Percentiles rank a stretch among this genome's conserved stretches.
Conservation (phyloP, 2,113 vertebrate species). For the Mesembrinibis cayennensis region DNA sequence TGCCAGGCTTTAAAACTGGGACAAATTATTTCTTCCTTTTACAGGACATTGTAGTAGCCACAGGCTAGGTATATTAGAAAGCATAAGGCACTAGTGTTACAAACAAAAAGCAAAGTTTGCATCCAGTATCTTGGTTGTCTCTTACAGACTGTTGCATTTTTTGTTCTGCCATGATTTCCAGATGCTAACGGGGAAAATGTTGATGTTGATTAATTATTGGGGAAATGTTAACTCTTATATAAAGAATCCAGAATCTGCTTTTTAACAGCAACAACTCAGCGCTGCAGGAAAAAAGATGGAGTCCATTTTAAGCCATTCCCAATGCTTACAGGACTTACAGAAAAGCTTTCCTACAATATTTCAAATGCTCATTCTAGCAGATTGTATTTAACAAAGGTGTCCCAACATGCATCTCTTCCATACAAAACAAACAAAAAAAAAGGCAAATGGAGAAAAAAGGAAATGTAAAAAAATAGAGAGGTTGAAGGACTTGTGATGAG, state of each 20-base stretch:
- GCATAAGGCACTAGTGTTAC: background rate
- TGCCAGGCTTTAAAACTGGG: background rate
- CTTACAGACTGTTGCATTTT: background rate
- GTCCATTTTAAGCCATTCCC: background rate
- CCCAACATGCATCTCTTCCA: background rate
- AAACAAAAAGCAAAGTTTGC: background rate
- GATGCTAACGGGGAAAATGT: background rate
- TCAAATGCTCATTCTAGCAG: background rate
- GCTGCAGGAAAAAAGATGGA: background rate
- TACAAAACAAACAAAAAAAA: background rate
- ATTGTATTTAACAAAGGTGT: background rate
- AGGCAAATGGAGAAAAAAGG: background rate
- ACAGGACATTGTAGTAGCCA: background rate
- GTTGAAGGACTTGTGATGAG: background rate
- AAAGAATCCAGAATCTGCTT: background rate
- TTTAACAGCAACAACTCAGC: background rate
- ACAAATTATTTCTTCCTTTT: background rate
- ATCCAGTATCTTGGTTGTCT: background rate
- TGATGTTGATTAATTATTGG: background rate
- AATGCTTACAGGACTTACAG: background rate
- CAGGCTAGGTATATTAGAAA: background rate
- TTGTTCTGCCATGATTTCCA: background rate
- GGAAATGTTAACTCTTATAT: background rate
- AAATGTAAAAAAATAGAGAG: background rate
- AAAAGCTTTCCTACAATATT: background rate